A percentile compares a stretch with the other conserved stretches of the same genome.
Evolutionary conservation across 1,140 invertebrate species (phyloP).

Genomic region (Brachionus paranguensis): DNA sequence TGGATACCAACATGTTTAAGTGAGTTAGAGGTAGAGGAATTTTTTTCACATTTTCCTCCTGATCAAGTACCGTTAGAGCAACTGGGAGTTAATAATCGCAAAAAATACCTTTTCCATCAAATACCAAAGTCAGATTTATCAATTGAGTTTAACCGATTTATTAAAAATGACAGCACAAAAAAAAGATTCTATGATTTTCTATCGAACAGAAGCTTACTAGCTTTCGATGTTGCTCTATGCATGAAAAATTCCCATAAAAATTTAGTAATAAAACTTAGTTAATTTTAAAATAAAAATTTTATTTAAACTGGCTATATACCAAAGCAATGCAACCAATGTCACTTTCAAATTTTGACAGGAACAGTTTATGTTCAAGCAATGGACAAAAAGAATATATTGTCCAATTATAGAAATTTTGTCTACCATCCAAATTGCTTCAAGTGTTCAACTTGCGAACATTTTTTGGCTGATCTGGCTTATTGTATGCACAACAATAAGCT

Average conservation of each 20-base stretch:
- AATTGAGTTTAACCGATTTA: neutral
- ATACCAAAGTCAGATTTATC: constrained; percentile 23
- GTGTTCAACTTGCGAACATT: neutral
- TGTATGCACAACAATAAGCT: neutral
- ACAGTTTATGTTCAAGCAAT: constrained; percentile 3
- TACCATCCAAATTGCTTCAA: constrained; percentile 17
- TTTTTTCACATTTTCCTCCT: neutral
- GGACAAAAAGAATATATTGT: neutral
- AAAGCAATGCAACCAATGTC: neutral
- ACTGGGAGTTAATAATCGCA: neutral
- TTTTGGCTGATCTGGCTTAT: neutral
- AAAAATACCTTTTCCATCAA: neutral
- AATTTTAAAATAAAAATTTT: neutral
- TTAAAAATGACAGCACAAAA: neutral
- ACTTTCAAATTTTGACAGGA: neutral
- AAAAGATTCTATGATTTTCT: neutral
- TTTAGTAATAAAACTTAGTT: neutral
- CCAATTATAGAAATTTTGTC: neutral
- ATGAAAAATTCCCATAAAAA: constrained; percentile 11
- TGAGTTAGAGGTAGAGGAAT: neutral
- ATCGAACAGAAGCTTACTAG: neutral
- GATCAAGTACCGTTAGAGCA: neutral
- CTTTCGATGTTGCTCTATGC: neutral
- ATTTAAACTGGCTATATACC: neutral
- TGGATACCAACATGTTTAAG: neutral